Evolutionary conservation across 1,140 invertebrate genomes (phyloP), one percentile per base, ranked within the genome.

Genomic region (Drosophila kohkoa): DNA sequence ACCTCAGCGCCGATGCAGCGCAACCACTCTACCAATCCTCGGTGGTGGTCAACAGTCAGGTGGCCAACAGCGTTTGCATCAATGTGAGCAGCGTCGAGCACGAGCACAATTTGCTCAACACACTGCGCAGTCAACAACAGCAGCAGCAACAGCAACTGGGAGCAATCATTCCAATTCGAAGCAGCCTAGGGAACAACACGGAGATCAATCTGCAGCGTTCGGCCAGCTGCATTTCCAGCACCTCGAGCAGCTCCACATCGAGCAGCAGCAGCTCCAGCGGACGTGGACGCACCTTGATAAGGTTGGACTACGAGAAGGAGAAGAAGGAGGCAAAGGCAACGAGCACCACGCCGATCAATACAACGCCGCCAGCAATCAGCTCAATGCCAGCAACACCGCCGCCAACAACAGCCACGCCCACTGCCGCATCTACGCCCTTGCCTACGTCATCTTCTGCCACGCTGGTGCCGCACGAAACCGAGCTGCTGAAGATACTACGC

Each of bases 21-120:
- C 94, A 64, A 48, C 95, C 95, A 8, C 92, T 95, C 41, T 95
- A 95, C 91, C 94, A 95, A 71, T 95, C 95, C 13, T 95, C 95
- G 1, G 95, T 95, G 41, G 94, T 95, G 35, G 95, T 95, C 25
- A 85, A 80, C 35, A 88, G 67, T 73, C 81, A 82, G 82, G 93
- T 93, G 13, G 93, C 93, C 16, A 94, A 93, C 11, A 94, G 80
- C 13, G 94, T 94, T 1, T 94, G 94, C 52, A 94, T 94, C 70
- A 94, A 93, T 74, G 94, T 94, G 11, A 82, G 88, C 51, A 83
- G 81, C 46, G 78, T 91, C 20, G 86, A 90, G 28, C 72, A 90
- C 45, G 87, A 92, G 46, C 87, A 92, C 45, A 92, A 92, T 67
- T 82, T 90, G 10, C 68, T 92, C 28, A 92, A 92, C 48, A 90